Percentiles rank a stretch among this genome's conserved stretches.
These are phyloP conservation scores for Cinclus cinclus DNA, from an alignment of 2,113 vertebrate genomes.

Conservation along the genomic window DNA sequence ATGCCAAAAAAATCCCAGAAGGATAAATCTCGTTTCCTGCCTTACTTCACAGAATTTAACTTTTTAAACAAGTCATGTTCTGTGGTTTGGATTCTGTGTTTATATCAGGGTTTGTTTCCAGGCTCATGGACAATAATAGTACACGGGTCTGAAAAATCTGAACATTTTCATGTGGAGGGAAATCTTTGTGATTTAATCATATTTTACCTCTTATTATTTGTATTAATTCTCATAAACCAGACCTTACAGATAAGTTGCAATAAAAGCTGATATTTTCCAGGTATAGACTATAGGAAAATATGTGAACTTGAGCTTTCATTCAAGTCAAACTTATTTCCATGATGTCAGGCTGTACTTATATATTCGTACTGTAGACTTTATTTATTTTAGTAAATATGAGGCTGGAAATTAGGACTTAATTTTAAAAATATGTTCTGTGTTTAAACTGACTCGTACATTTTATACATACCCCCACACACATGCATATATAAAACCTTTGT, in stretches of 20 bases:
- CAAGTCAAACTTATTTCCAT: slow-evolving; percentile 68
- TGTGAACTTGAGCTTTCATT: slow-evolving; percentile 61
- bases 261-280: slow-evolving; percentile 77
- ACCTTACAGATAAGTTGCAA: slow-evolving; percentile 64
- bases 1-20: slow-evolving; percentile 85
- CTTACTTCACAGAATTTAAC: slow-evolving; percentile 84
- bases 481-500: background rate
- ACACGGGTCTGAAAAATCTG: slow-evolving; percentile 67
- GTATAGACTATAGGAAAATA: slow-evolving; percentile 68
- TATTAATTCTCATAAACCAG: slow-evolving; percentile 70
- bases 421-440: slow-evolving; percentile 59
- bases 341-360: slow-evolving; percentile 45
- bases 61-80: slow-evolving; percentile 84
- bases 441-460: slow-evolving; percentile 41
- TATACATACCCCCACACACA: background rate
- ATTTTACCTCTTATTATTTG: slow-evolving; percentile 72
- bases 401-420: slow-evolving; percentile 61
- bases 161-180: slow-evolving; percentile 67
- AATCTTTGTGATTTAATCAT: slow-evolving; percentile 70
- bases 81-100: slow-evolving; percentile 81
- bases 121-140: slow-evolving; percentile 71
- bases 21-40: slow-evolving; percentile 88
- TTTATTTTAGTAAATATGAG: slow-evolving; percentile 68
- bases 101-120: slow-evolving; percentile 77
- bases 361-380: slow-evolving; percentile 15